Evolutionary conservation across 2,113 vertebrate genomes (phyloP).

Genomic region (Emydura subglobosa): DNA sequence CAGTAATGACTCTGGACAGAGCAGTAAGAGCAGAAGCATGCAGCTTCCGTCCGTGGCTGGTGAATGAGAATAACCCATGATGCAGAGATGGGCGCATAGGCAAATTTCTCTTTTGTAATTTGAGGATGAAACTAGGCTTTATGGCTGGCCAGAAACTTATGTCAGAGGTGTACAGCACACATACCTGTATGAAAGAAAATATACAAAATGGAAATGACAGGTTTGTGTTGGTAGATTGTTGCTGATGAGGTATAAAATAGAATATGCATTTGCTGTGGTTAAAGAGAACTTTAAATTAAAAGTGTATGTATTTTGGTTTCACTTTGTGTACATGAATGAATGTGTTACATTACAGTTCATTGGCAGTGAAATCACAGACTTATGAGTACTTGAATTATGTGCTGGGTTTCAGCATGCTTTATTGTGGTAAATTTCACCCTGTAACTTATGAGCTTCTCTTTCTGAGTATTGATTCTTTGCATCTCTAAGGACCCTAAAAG

Average conservation of each 20-base stretch:
- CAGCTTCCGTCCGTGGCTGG: not conserved
- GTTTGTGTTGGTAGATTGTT: not conserved
- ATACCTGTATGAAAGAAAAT: too few species aligned
- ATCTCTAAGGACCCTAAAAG: not conserved
- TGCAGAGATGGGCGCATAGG: not conserved
- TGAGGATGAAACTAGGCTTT: not conserved
- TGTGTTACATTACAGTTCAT: not conserved
- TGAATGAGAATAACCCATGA: not conserved
- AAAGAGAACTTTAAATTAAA: not conserved
- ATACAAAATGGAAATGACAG: too few species aligned
- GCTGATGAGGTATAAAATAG: not conserved
- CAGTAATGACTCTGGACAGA: not conserved
- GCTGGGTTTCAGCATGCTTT: not conserved
- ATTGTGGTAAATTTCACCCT: not conserved
- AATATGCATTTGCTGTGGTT: not conserved
- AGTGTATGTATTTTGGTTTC: not conserved
- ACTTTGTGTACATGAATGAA: not conserved
- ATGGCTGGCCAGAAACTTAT: not conserved
- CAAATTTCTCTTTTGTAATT: not conserved
- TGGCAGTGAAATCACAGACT: not conserved
- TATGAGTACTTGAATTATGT: not conserved
- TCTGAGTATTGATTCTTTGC: not conserved
- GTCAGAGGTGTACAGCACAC: not conserved
- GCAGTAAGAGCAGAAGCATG: not conserved
- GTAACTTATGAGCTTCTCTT: not conserved